Evolutionary conservation across 2,113 vertebrate genomes (phyloP), one percentile per base, ranked within the genome.

Genomic region (Anhinga rufa): DNA sequence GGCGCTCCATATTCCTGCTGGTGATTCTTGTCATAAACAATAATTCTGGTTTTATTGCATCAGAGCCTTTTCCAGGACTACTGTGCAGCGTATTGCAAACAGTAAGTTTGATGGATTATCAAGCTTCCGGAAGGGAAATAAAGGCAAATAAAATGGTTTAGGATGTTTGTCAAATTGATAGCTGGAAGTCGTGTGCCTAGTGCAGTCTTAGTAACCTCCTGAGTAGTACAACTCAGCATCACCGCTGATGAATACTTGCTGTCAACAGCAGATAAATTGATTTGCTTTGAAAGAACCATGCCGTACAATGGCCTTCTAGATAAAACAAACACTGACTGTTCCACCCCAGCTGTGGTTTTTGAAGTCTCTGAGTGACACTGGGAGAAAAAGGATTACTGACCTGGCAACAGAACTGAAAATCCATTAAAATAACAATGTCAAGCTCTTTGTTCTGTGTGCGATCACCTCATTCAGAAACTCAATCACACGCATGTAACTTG

Each of bases 381-480:
- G 68, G 75, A 91, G 66, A 21, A 55, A 79, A 90, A 80, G 80
- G 76, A 62, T 93, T 83, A 70, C 76, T 96, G 91, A 90, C 88
- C 95, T 81, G 91, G 88, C 94, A 95, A n/a, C 42, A 36, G 86
- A 77, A 88, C 70, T 61, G 92, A 55, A 95, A 97, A 94, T 86
- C 64, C 25, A 24, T 95, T 93, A 70, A 83, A 90, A 81, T 54
- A 78, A 58, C 91, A 66, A 64, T 1, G 2, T 36, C 52, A 72
- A 81, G 76, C 86, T 80, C 58, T 92, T 90, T 44, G 68, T 83
- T 90, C 54, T 46, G 40, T 1, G 2, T 17, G 38, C 9, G 3
- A 7, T 84, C 0, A 1, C 83, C 75, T 77, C 70, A 1, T 40
- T 86, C 57, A 16, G 74, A 22, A 62, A 9, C 51, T 46, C 7